Evolutionary conservation across 2,113 vertebrate genomes (phyloP).

Genomic region (Dipodomys ordii): DNA sequence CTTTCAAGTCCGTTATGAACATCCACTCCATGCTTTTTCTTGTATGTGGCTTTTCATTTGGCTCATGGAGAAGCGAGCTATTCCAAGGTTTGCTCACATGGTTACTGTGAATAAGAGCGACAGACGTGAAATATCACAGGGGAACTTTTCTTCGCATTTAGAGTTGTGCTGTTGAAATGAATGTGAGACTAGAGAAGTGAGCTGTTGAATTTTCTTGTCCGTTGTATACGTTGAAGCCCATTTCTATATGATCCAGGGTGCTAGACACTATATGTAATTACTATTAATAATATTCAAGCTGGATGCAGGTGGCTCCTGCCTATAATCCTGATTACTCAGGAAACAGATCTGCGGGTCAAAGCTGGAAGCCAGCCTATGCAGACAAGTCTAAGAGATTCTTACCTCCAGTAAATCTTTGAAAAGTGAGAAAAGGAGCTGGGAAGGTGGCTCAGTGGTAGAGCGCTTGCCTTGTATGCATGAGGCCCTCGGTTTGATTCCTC

Average conservation of each 20-base stretch:
- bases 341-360: no score
- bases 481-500: no score
- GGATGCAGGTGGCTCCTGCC: no score
- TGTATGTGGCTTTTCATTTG: neutral
- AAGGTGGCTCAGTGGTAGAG: no score
- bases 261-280: neutral
- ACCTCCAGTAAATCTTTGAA: no score
- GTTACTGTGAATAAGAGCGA: neutral
- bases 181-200: neutral
- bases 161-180: neutral
- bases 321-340: no score
- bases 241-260: neutral
- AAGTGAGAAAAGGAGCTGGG: no score
- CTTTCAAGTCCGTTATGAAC: neutral
- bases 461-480: no score
- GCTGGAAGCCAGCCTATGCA: no score
- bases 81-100: neutral
- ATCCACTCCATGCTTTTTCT: neutral
- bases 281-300: neutral
- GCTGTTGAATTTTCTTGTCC: neutral
- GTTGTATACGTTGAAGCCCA: neutral
- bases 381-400: no score
- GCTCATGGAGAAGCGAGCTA: neutral
- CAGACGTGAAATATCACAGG: neutral
- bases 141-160: neutral